Percentiles rank a stretch among this genome's conserved stretches.
Evolutionary conservation across 2,888 invertebrate genomes (phyloP).

Genomic region (Crepidodera aurea): DNA sequence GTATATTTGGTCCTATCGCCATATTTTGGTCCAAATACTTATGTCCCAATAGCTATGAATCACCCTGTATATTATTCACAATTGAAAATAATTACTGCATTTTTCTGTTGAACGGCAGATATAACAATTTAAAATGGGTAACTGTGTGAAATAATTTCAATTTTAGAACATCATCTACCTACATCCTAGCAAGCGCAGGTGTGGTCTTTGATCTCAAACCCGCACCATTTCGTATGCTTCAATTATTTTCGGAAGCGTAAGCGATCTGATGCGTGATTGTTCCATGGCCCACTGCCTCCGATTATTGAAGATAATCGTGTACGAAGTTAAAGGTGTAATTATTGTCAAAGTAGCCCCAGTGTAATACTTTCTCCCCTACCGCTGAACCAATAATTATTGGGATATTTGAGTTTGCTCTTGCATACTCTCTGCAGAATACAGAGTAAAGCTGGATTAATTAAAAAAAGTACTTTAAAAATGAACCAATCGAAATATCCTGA

Average conservation of each 20-base stretch:
- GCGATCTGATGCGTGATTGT: constrained; percentile 25
- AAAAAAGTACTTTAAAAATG: too few relatives aligned
- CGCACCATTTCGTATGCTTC: constrained; percentile 1
- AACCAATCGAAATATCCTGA: too few relatives aligned
- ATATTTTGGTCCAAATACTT: too few relatives aligned
- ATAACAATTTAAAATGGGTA: too few relatives aligned
- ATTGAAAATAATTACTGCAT: too few relatives aligned
- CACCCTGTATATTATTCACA: too few relatives aligned
- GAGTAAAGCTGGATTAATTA: too few relatives aligned
- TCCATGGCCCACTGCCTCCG: constrained; percentile 29
- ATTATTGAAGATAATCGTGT: constrained; percentile 32
- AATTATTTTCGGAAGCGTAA: constrained; percentile 14
- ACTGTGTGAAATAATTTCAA: background rate
- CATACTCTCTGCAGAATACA: too few relatives aligned
- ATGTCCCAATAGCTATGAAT: too few relatives aligned
- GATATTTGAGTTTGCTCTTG: background rate
- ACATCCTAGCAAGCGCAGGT: constrained; percentile 1
- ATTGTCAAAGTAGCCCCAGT: constrained; percentile 8
- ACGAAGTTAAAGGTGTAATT: constrained; percentile 24
- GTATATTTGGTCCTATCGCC: too few relatives aligned
- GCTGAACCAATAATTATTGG: background rate
- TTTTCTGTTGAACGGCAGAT: too few relatives aligned
- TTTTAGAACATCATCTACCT: constrained; percentile 7
- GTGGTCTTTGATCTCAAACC: constrained; percentile 11
- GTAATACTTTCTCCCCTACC: constrained; percentile 1